Base-by-base conservation (phyloP, 2,797 vertebrate species). In the Gadopsis marmoratus region DNA sequence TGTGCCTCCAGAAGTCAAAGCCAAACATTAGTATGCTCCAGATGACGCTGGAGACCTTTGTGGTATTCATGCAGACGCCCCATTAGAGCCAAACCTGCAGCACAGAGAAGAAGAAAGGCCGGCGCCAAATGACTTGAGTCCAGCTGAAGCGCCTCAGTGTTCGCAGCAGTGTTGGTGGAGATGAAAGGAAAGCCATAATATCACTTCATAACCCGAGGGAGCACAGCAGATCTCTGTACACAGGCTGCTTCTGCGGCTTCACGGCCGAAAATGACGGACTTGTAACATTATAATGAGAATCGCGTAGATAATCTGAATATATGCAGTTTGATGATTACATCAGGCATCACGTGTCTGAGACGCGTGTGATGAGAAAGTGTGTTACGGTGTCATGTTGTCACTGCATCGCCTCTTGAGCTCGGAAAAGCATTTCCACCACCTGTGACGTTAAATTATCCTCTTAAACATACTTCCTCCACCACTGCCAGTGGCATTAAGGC, bases 1-100 rank as follows among this genome's bases (percentile, higher is more conserved):
- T 66, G 72, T 67, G 31, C 74, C 29, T 73, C 26, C 60, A 65
- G 65, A 60, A 58, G 66, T 65, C 26, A 41, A 54, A 63, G 39
- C 2, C 21, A 60, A 33, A 17, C 70, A 78, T 92, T 83, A 85
- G 78, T 79, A 87, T 91, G 74, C 86, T 70, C n/a, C 62, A 5
- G 56, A 54, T 73, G 79, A 50, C 9, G 84, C 21, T 1, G 47
- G 74, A 76, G 78, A 86, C 76, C 81, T 79, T 76, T 82, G 73
- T 74, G 73, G 62, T 53, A 2, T 64, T 78, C 66, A 53, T 41
- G 41, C 74, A 59, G 68, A 68, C 29, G 35, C 65, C 73, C 79
- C 73, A 84, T 83, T 80, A 81, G 74, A 78, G 76, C 0, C 1
- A 33, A 63, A 81, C 59, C 79, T 82, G 78, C 83, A 70, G 69